A percentile compares a stretch with the other conserved stretches of the same genome.
These are phyloP conservation scores for Lydus trimaculatus DNA, from an alignment of 2,888 invertebrate genomes.

Conservation along the genomic window DNA sequence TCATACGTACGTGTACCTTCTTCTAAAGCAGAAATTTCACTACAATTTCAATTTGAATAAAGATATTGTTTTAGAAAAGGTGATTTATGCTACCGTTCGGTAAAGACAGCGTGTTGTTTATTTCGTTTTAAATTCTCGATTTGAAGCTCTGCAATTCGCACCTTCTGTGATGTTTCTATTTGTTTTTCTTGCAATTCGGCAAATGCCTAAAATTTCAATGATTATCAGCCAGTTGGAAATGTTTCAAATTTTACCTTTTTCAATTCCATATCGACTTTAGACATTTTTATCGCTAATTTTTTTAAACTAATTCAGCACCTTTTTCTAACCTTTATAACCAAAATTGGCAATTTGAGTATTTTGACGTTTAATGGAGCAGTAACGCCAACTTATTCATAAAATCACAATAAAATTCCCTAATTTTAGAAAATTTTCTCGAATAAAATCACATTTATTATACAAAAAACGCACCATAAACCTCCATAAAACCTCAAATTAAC, in stretches of 20 bases:
- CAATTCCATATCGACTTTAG: conserved; percentile 59
- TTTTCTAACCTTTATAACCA: conserved; percentile 17
- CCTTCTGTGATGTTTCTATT: conserved; percentile 80
- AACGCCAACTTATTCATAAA: neutral
- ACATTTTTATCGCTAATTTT: conserved; percentile 38
- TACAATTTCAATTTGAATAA: conserved; percentile 43
- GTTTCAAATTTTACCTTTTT: conserved; percentile 53
- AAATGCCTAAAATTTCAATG: conserved; percentile 68
- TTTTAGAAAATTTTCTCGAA: neutral
- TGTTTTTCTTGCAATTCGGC: conserved; percentile 82
- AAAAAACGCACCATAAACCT: too few relatives aligned
- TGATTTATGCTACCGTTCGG: conserved; percentile 65
- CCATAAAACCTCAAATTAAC: too few relatives aligned
- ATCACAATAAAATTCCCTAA: neutral
- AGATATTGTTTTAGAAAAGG: neutral
- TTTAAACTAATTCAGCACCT: neutral
- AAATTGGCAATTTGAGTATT: conserved; percentile 29
- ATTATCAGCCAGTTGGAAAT: conserved; percentile 15
- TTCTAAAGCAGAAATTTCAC: conserved; percentile 68
- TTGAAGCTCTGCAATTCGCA: conserved; percentile 80
- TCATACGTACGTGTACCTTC: conserved; percentile 76
- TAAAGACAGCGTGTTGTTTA: conserved; percentile 75
- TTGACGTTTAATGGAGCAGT: conserved; percentile 1
- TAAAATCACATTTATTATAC: too few relatives aligned
- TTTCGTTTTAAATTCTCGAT: conserved; percentile 73